A percentile compares a stretch with the other conserved stretches of the same genome.
Evolutionary conservation across 2,113 vertebrate species (phyloP).

Genomic region (Nymphicus hollandicus): DNA sequence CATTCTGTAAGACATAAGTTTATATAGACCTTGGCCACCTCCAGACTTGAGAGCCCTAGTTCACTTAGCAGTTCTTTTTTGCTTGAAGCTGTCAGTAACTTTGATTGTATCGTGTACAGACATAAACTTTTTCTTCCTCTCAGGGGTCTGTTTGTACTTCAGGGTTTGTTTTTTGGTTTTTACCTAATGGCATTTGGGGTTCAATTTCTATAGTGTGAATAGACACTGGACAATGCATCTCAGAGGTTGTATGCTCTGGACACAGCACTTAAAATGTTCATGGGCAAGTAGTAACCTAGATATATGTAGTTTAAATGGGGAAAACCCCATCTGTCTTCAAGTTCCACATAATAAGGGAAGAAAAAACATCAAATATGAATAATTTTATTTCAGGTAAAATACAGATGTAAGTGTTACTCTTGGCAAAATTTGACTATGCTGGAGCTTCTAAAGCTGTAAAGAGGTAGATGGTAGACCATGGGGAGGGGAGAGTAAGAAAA

Average conservation of each 20-base stretch:
- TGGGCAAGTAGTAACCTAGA: not conserved
- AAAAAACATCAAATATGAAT: not conserved
- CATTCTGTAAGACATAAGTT: not conserved
- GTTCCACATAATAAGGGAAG: not conserved
- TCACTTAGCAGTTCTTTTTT: not conserved
- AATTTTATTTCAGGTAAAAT: not conserved
- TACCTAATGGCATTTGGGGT: not conserved
- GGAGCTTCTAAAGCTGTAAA: not conserved
- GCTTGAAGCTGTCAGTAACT: not conserved
- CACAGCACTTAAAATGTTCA: not conserved
- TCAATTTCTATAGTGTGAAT: not conserved
- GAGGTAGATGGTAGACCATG: not conserved
- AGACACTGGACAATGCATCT: not conserved
- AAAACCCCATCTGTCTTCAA: not conserved
- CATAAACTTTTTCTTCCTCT: not conserved
- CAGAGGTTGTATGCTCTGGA: not conserved
- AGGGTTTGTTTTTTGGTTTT: not conserved
- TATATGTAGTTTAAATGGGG: not conserved
- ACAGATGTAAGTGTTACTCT: not conserved
- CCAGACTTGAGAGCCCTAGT: not conserved
- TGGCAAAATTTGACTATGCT: not conserved
- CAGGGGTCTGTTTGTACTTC: not conserved
- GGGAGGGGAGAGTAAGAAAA: not conserved
- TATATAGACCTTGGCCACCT: not conserved
- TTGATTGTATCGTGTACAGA: not conserved